phyloP scores from a whole-genome alignment of 2,888 invertebrate genomes.

The Punctoribates punctum region DNA sequence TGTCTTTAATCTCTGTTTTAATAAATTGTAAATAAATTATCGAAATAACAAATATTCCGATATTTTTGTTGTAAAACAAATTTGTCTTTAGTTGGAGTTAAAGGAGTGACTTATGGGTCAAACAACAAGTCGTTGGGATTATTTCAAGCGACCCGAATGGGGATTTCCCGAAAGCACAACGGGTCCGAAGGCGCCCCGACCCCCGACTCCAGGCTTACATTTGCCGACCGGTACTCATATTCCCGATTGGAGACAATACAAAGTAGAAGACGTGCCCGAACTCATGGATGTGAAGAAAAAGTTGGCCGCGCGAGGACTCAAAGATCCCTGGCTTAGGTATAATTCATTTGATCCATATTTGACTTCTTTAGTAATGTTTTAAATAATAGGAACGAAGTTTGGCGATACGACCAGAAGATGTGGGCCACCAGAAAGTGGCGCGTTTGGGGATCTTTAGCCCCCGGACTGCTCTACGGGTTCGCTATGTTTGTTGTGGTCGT shows the following conservation, averaged over 20 bases:
- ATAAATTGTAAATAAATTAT: too few relatives aligned
- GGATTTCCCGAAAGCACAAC: conserved; percentile 11
- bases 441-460: background rate
- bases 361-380: background rate
- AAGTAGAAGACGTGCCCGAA: conserved; percentile 66
- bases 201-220: conserved; percentile 35
- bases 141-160: background rate
- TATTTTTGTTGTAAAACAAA: background rate
- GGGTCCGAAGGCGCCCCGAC: conserved; percentile 18
- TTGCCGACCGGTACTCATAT: conserved; percentile 52
- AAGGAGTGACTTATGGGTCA: background rate
- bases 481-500: conserved; percentile 32
- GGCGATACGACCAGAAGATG: conserved; percentile 63
- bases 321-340: conserved; percentile 78
- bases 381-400: conserved; percentile 69
- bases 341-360: background rate
- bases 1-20: too few relatives aligned
- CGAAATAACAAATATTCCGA: background rate
- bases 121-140: background rate
- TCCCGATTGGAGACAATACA: conserved; percentile 69
- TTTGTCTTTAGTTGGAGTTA: background rate
- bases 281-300: conserved; percentile 63
- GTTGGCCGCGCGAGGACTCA: conserved; percentile 67
- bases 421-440: conserved; percentile 25
- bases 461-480: conserved; percentile 29